Conservation (phyloP, 2,797 vertebrate genomes). For the Enteromius radiatus region DNA sequence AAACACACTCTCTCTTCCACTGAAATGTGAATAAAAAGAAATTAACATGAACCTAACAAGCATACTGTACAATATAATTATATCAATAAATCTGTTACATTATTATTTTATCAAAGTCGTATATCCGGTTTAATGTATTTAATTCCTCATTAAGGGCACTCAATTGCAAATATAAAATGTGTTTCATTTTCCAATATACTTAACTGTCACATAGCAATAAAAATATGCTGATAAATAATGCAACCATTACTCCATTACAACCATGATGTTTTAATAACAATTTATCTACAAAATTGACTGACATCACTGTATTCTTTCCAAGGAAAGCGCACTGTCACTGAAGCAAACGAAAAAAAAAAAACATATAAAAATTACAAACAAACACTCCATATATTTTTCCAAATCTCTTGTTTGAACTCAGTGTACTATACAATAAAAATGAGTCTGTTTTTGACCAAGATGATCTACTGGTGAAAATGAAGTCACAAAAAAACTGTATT, state of each 20-base stretch:
- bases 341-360: conserved; percentile 72
- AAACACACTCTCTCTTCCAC: conserved; percentile 19
- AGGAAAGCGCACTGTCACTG: conserved; percentile 82
- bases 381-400: conserved; percentile 75
- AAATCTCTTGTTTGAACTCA: conserved; percentile 66
- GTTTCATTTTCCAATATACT: conserved; percentile 20
- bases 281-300: conserved; percentile 98
- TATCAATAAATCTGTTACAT: conserved; percentile 46
- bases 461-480: conserved; percentile 59
- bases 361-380: conserved; percentile 84
- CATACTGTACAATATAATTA: conserved; percentile 32
- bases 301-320: conserved; percentile 86
- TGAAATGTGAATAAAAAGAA: conserved; percentile 22
- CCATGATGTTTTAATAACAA: conserved; percentile 93
- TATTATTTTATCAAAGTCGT: conserved; percentile 54
- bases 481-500: conserved; percentile 45
- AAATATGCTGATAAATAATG: conserved; percentile 68
- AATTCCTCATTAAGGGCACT: conserved; percentile 46
- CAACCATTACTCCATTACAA: conserved; percentile 78
- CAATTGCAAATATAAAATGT: conserved; percentile 44
- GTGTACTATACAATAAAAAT: conserved; percentile 77
- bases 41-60: conserved; percentile 26
- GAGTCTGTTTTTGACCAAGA: conserved; percentile 71
- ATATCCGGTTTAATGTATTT: conserved; percentile 45
- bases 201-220: conserved; percentile 34